Base-by-base conservation (phyloP, 2,888 invertebrate species). In the Drosophila villosipedis region DNA sequence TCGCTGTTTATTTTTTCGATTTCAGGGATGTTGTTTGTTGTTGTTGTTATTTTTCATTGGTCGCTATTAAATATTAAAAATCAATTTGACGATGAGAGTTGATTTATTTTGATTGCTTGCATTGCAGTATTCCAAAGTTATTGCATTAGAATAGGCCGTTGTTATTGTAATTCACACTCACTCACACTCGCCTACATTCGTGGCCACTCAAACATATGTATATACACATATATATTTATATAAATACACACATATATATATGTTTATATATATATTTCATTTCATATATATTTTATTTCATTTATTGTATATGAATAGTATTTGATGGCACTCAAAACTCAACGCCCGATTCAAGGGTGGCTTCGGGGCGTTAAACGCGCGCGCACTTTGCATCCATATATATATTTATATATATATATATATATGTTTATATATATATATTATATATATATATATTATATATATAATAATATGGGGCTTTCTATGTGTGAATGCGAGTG, bases 271-370 rank as follows among this genome's bases (percentile, higher is more conserved):
- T 86, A 80, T 83, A 72, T 86, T 83, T 86, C 79, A 82, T 83
- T 83, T 71, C 73, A 85, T 88, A 77, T 47, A 25, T 47, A 47
- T 47, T 83, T 83, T 86, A 82, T 83, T 83, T 68, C 74, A 86
- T 88, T 82, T 83, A 83, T 85, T 85, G 80, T 84, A 85, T 86
- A 73, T 86, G 84, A 82, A 89, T 84, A 76, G 79, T 87, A 78
- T 86, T 86, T 89, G 84, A 83, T 73, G 71, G 76, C 86, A 80
- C 80, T 86, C 84, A 68, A 83, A 73, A 53, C 76, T 66, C 61
- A 71, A 70, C 68, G 72, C 50, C 59, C 59, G 49, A 54, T 47
- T 54, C 54, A 41, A 49, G 67, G 75, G 65, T 77, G 78, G 70
- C 77, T 69, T 79, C 75, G 85, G 80, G 78, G 78, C 60, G 85